Conservation (phyloP, 2,113 vertebrate species). For the Riparia riparia region DNA sequence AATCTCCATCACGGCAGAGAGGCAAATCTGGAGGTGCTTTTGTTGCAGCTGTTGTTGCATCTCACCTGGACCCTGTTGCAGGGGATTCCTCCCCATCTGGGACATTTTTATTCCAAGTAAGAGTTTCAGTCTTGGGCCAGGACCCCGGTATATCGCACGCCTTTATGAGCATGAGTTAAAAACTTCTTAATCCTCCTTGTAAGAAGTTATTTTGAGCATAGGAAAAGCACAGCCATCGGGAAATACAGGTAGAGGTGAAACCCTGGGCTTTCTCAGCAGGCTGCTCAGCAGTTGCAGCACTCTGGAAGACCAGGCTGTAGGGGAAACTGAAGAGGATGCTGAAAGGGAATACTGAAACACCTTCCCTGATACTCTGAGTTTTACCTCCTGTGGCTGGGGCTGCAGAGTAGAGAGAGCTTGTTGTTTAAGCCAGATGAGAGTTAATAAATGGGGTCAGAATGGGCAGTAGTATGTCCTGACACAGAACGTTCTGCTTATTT, state of each 20-base stretch:
- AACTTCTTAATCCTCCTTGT: neutral
- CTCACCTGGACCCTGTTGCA: neutral
- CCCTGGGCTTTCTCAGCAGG: neutral
- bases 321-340: neutral
- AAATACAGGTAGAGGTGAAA: neutral
- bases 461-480: neutral
- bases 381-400: neutral
- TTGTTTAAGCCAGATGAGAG: neutral
- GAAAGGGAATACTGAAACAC: neutral
- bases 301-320: neutral
- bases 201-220: fast-evolving
- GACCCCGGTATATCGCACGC: fast-evolving
- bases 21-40: neutral
- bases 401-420: neutral
- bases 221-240: neutral
- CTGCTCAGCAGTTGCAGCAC: fast-evolving
- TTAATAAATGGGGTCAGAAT: neutral
- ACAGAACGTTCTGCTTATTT: neutral
- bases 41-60: neutral
- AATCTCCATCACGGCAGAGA: neutral
- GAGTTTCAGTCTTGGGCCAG: neutral
- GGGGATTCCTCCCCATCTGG: neutral
- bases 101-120: neutral
- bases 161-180: neutral
- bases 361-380: neutral